Evolutionary conservation across 1,140 invertebrate genomes (phyloP).

Genomic region (Tetramorium alpestre): DNA sequence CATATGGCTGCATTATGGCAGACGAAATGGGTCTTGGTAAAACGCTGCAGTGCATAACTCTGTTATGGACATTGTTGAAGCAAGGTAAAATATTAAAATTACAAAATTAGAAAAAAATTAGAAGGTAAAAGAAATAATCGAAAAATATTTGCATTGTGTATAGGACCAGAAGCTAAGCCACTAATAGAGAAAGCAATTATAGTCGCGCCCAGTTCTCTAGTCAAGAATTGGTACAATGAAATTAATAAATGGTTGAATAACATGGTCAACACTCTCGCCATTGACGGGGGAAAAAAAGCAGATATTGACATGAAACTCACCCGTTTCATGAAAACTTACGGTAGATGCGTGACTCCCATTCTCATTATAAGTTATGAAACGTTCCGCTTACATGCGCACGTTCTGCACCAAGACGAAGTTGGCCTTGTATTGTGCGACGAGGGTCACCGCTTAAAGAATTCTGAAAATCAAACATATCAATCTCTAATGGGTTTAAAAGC

Average conservation of each 20-base stretch:
- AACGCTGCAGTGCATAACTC: constrained; percentile 98
- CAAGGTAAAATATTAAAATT: constrained; percentile 86
- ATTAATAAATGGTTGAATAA: constrained; percentile 98
- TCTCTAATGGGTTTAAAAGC: constrained; percentile 96
- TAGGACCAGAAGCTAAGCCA: constrained; percentile 92
- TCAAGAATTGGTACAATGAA: constrained; percentile 99
- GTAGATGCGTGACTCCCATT: constrained; percentile 93
- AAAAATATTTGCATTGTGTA: not conserved
- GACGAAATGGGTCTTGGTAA: constrained; percentile 99
- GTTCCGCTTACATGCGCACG: constrained; percentile 96
- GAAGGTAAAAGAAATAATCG: not conserved
- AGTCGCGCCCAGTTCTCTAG: constrained; percentile 98
- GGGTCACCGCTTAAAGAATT: constrained; percentile 98
- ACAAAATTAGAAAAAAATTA: constrained; percentile 27
- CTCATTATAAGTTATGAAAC: constrained; percentile 99
- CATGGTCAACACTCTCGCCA: constrained; percentile 93
- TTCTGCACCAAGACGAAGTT: constrained; percentile 96
- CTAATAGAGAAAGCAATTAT: constrained; percentile 97
- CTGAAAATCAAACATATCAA: constrained; percentile 99
- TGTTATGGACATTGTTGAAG: constrained; percentile 97
- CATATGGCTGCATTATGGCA: constrained; percentile 99
- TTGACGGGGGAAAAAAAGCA: constrained; percentile 96
- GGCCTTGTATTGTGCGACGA: constrained; percentile 99
- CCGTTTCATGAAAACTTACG: constrained; percentile 89
- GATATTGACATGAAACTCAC: constrained; percentile 95